Conservation (phyloP, 64 coral and sea anemone species). For the Montipora capricornis region DNA sequence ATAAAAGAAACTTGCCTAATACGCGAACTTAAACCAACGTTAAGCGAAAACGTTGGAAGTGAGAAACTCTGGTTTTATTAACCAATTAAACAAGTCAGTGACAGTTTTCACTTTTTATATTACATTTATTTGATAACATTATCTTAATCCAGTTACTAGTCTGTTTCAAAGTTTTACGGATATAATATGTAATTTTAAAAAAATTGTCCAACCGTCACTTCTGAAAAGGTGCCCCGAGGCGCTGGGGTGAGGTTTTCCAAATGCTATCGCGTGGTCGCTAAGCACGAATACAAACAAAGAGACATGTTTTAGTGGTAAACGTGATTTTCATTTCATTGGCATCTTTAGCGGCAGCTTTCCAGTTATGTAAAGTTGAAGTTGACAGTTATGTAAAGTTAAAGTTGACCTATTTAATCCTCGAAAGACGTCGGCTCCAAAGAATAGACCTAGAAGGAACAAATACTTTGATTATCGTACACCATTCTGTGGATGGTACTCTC, state of each 20-base stretch:
- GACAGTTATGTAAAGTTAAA: too few relatives aligned
- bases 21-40: too few relatives aligned
- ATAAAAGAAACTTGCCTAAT: too few relatives aligned
- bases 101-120: too few relatives aligned
- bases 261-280: background rate
- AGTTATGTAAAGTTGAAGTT: background rate
- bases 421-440: background rate
- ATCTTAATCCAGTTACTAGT: too few relatives aligned
- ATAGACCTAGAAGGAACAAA: constrained; percentile 12
- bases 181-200: too few relatives aligned
- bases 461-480: background rate
- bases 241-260: background rate
- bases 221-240: background rate
- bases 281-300: constrained; percentile 19
- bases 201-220: too few relatives aligned
- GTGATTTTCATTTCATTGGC: constrained; percentile 30
- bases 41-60: too few relatives aligned
- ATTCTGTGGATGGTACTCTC: too few relatives aligned
- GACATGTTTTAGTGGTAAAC: constrained; percentile 33
- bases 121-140: background rate
- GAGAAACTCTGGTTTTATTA: too few relatives aligned
- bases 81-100: too few relatives aligned
- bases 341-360: constrained; percentile 37
- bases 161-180: too few relatives aligned
- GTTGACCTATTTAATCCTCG: constrained; percentile 30